A percentile compares a stretch with the other conserved stretches of the same genome.
Conservation (phyloP, 1,140 invertebrate species). For the Triops cancriformis region DNA sequence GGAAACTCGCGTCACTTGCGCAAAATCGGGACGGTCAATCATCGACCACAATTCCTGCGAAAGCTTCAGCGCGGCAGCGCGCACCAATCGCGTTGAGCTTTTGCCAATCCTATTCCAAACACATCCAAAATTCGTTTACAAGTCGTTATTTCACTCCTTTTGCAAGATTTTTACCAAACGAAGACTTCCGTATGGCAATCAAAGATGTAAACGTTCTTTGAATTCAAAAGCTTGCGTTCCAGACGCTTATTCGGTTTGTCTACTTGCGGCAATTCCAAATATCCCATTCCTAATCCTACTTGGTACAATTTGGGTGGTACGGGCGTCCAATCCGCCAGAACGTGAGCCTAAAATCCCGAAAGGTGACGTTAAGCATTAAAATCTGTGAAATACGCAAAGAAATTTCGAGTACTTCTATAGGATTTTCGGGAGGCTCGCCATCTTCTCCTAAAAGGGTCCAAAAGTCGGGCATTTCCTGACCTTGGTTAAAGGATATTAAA, state of each 20-base stretch:
- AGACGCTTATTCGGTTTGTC: constrained; percentile 69
- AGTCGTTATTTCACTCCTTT: constrained; percentile 39
- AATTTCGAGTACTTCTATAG: background rate
- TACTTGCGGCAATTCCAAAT: constrained; percentile 93
- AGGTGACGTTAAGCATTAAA: constrained; percentile 22
- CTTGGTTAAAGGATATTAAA: constrained; percentile 73
- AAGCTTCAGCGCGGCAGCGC: constrained; percentile 91
- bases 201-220: constrained; percentile 93
- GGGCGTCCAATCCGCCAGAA: constrained; percentile 66
- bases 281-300: constrained; percentile 94
- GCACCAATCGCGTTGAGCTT: constrained; percentile 89
- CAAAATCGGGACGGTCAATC: constrained; percentile 80
- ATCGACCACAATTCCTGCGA: constrained; percentile 90
- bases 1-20: constrained; percentile 77
- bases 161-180: constrained; percentile 86
- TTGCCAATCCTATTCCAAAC: constrained; percentile 67
- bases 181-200: constrained; percentile 95
- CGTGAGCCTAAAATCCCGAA: constrained; percentile 57
- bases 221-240: constrained; percentile 66
- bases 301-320: constrained; percentile 77
- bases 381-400: constrained; percentile 25
- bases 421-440: constrained; percentile 36
- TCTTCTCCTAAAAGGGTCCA: constrained; percentile 58
- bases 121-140: constrained; percentile 44
- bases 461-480: constrained; percentile 74